Conservation (phyloP, 2,888 invertebrate genomes). For the Perizoma affinitatum region DNA sequence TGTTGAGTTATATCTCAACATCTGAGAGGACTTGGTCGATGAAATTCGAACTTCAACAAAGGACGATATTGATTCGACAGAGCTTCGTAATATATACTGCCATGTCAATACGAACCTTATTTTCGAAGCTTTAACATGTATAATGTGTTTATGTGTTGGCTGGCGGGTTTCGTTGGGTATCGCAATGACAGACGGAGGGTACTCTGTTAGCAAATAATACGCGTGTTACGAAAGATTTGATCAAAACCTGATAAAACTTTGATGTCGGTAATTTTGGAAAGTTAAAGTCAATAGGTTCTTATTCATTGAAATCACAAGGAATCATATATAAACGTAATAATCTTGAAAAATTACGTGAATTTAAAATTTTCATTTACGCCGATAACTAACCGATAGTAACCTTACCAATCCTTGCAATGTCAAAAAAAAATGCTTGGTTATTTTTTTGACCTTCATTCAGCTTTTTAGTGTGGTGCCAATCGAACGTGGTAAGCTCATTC, state of each 20-base stretch:
- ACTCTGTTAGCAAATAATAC: slow-evolving; percentile 39
- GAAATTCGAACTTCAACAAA: slow-evolving; percentile 40
- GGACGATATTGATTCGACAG: slow-evolving; percentile 43
- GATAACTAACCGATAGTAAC: no score
- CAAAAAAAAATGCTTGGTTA: no score
- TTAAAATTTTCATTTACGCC: no score
- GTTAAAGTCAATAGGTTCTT: no score
- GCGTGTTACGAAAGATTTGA: slow-evolving; percentile 35
- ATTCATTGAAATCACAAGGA: no score
- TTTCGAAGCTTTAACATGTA: slow-evolving; percentile 5
- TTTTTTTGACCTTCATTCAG: no score
- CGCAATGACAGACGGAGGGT: slow-evolving; percentile 46
- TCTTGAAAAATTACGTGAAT: no score
- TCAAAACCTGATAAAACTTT: slow-evolving; percentile 26
- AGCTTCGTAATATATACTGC: slow-evolving; percentile 24
- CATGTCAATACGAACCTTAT: slow-evolving; percentile 23
- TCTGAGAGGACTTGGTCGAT: slow-evolving; percentile 33
- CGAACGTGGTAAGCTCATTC: no score
- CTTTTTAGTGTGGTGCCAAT: no score
- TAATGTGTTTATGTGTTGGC: slow-evolving; percentile 29
- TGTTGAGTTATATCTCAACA: slow-evolving; percentile 15
- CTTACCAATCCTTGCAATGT: no score
- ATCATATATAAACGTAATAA: no score
- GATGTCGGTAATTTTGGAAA: not conserved
- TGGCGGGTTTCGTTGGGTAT: slow-evolving; percentile 13